Evolutionary conservation across 2,888 invertebrate genomes (phyloP), one percentile per base, ranked within the genome.

Genomic region (Choreutis nemorana): DNA sequence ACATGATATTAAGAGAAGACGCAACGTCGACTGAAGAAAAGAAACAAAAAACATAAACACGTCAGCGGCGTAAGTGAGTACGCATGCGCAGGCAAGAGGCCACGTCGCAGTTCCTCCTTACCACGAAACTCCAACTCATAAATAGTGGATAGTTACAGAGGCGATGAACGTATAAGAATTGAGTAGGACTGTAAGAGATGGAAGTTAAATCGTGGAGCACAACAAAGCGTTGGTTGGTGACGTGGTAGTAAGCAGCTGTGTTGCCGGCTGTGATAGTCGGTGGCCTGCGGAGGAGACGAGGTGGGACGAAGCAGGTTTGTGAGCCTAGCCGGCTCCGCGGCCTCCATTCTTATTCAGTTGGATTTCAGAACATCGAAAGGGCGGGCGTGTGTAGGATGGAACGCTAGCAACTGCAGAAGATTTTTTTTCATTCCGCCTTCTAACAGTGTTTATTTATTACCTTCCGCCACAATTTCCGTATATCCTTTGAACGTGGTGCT

Each of bases 361-460:
- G 78, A 78, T 77, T 78, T 75, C 53, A 75, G 73, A 78, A 78
- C 78, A 78, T 77, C 78, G 56, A 58, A 71, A 61, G 77, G 78
- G 68, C 77, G 77, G 78, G 78, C 75, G 77, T 77, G 77, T 73
- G 52, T 70, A 72, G 75, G 53, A 78, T 78, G 78, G 78, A 75
- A 72, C 73, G 77, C 55, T 78, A 77, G 64, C 48, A 57, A 70
- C 77, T 83, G 67, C 79, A 82, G 75, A 78, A 79, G 79, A 81
- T 70, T 70, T 75, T 82, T 82, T 83, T 83, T 75, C 64, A 82
- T 72, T 75, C 73, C 80, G 79, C 67, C 75, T 77, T 77, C 73
- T 70, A 70, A 39, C 63, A 75, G 77, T 77, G 77, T 75, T 77
- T 77, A 70, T 77, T 70, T 67, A 67, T 65, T 65, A 68, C 68